Evolutionary conservation across 2,113 vertebrate genomes (phyloP).

Genomic region (Delphinapterus leucas): DNA sequence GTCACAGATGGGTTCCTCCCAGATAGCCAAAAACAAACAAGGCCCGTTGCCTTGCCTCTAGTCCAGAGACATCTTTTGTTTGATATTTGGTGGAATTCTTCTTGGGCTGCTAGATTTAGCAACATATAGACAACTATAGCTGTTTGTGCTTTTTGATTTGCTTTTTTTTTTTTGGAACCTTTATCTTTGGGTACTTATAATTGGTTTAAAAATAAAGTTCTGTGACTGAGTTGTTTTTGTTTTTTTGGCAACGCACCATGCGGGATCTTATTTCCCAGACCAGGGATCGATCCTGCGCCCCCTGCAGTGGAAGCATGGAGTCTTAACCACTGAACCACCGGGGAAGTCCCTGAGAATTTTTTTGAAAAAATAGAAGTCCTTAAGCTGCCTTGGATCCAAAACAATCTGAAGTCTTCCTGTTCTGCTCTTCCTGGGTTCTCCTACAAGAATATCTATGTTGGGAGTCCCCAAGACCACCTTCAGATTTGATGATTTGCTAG

Average conservation of each 20-base stretch:
- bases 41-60: neutral
- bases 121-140: neutral
- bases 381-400: neutral
- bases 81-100: neutral
- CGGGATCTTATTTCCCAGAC: no score
- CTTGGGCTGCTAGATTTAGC: neutral
- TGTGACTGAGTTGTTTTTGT: neutral
- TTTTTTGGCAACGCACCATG: no score
- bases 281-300: no score
- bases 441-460: neutral
- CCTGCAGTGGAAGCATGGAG: no score
- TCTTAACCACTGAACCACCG: no score
- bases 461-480: neutral
- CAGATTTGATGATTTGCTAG: neutral
- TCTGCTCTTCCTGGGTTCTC: neutral
- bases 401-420: neutral
- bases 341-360: neutral
- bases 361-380: neutral
- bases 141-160: neutral
- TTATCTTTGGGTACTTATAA: neutral
- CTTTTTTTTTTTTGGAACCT: conserved; percentile 25
- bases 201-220: conserved; percentile 54
- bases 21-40: neutral
- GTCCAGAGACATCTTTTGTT: neutral
- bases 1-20: neutral